These are phyloP conservation scores for Gasteruption jaculator DNA, from an alignment of 2,888 invertebrate genomes.

Conservation along the genomic window DNA sequence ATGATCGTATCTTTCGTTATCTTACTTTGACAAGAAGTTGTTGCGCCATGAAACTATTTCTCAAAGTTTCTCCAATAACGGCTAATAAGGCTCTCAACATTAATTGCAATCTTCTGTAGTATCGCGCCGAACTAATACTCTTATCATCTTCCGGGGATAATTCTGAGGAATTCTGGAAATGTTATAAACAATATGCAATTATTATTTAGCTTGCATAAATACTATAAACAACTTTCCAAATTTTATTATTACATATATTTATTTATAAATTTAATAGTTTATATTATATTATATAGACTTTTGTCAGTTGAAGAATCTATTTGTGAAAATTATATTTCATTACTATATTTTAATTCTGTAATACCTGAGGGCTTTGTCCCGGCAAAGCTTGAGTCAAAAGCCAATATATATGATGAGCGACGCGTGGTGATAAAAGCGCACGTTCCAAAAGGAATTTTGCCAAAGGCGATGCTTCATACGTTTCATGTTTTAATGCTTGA, in stretches of 20 bases:
- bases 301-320: slow-evolving; percentile 11
- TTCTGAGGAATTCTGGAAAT: slow-evolving; percentile 52
- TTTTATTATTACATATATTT: background rate
- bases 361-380: slow-evolving; percentile 75
- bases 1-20: slow-evolving; percentile 12
- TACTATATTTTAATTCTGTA: slow-evolving; percentile 13
- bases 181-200: background rate
- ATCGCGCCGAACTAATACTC: slow-evolving; percentile 66
- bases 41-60: slow-evolving; percentile 76
- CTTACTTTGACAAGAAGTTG: slow-evolving; percentile 79
- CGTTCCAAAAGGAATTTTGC: slow-evolving; percentile 78
- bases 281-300: too few relatives aligned
- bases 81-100: slow-evolving; percentile 83
- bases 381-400: slow-evolving; percentile 79
- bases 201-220: background rate
- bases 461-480: slow-evolving; percentile 84
- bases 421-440: slow-evolving; percentile 79
- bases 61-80: slow-evolving; percentile 77
- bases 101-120: slow-evolving; percentile 74
- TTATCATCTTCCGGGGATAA: slow-evolving; percentile 54
- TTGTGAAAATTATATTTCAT: background rate
- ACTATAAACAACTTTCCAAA: background rate
- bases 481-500: slow-evolving; percentile 86
- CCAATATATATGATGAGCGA: slow-evolving; percentile 96
- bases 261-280: slow-evolving; percentile 6